phyloP scores from a whole-genome alignment of 2,797 vertebrate species.

The Sebastolobus altivelis region DNA sequence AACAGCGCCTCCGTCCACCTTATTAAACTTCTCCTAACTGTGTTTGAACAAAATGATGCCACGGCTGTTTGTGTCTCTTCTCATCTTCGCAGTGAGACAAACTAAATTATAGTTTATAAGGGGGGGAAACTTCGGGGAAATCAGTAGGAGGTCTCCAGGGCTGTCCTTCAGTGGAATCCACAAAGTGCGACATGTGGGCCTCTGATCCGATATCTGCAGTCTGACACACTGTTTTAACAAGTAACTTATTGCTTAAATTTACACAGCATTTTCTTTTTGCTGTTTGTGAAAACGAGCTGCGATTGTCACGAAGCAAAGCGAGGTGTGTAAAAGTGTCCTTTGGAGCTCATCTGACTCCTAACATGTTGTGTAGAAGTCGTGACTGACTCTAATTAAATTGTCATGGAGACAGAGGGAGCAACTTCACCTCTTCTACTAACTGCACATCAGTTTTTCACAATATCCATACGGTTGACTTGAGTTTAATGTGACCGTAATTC shows the following conservation, averaged over 20 bases:
- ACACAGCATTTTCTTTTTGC: not conserved
- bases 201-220: conserved; percentile 29
- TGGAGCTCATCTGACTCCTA: conserved; percentile 47
- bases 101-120: conserved; percentile 38
- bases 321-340: conserved; percentile 45
- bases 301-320: conserved; percentile 34
- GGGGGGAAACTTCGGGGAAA: conserved; percentile 28
- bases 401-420: conserved; percentile 51
- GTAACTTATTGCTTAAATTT: conserved; percentile 14
- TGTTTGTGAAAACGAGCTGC: conserved; percentile 27
- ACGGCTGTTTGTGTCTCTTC: conserved; percentile 8
- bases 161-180: conserved; percentile 26
- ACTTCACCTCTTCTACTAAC: conserved; percentile 5
- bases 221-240: conserved; percentile 14
- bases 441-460: conserved; percentile 3
- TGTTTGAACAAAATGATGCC: conserved; percentile 31
- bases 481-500: not conserved
- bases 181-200: conserved; percentile 12
- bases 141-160: conserved; percentile 13
- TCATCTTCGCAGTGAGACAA: conserved; percentile 18
- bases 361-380: conserved; percentile 56
- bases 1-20: not conserved
- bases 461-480: not conserved
- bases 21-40: conserved; percentile 9
- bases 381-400: conserved; percentile 61